Evolutionary conservation across 2,797 vertebrate species (phyloP).

Genomic region (Propithecus perrieri): DNA sequence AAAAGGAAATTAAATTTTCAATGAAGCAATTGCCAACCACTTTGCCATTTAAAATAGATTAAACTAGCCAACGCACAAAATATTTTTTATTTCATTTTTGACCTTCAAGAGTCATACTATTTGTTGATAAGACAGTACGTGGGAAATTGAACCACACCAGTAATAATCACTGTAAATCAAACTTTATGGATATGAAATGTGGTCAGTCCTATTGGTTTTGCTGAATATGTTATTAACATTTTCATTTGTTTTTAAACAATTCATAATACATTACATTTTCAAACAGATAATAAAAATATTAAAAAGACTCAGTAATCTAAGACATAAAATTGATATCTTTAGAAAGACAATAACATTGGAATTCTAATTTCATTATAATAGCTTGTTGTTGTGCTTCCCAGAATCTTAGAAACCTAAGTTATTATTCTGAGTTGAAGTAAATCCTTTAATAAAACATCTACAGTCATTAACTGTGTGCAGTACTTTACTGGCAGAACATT

Average conservation of each 20-base stretch:
- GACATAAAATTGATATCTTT: background rate
- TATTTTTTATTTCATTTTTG: slow-evolving; percentile 57
- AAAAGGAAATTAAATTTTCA: slow-evolving; percentile 72
- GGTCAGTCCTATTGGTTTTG: background rate
- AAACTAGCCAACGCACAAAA: slow-evolving; percentile 22
- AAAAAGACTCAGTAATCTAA: background rate
- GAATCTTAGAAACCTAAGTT: background rate
- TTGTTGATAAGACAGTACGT: slow-evolving; percentile 25
- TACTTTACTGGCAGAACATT: background rate
- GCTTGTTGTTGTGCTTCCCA: background rate
- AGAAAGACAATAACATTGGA: background rate
- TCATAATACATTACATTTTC: background rate
- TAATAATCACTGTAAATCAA: slow-evolving; percentile 42
- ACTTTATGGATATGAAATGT: background rate
- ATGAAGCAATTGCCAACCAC: slow-evolving; percentile 33
- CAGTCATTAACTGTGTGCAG: background rate
- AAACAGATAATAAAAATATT: background rate
- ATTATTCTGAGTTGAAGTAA: background rate
- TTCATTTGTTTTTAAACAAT: slow-evolving; percentile 23
- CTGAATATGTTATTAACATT: background rate
- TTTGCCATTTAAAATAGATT: slow-evolving; percentile 52
- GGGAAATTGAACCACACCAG: background rate
- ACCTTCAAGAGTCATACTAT: slow-evolving; percentile 48
- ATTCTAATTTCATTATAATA: slow-evolving; percentile 1
- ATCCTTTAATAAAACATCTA: background rate